Base-by-base conservation (phyloP, 2,888 invertebrate species). In the Encarsia formosa region DNA sequence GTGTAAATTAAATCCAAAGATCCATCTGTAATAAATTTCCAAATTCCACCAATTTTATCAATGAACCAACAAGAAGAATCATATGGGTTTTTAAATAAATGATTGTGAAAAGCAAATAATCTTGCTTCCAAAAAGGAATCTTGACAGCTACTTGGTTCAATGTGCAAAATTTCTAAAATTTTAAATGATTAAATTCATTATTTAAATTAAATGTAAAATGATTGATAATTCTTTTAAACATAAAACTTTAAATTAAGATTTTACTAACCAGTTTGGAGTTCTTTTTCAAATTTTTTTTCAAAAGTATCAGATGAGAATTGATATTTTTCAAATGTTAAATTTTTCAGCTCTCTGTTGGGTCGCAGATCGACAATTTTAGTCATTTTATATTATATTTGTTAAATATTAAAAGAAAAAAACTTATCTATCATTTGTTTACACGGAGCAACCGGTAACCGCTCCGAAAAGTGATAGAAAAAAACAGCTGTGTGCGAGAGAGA, bases 91-190 rank as follows among this genome's bases (percentile, higher is more conserved):
- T 65, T 64, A 57, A 67, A 70, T 34, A 73, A 58, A 57, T 73
- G 70, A 64, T 73, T 73, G 43, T 73, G 72, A 54, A 70, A 71
- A 16, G 71, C 71, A 54, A 73, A 73, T 13, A 73, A 58, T 49
- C 64, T 65, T 4, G 67, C 65, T 62, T 73, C 73, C 8, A 73
- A 44, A 59, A 67, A 65, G 3, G 73, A 73, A 37, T 68, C 68
- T 47, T 69, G 72, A 43, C 61, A 61, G 3, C 57, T 42, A 37
- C 52, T 64, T n/a, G 65, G 61, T 49, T 71, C 69, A 42, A 66
- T 57, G 23, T 63, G 64, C 32, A 60, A 60, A 22, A 72, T 62
- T 54, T 66, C 73, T 73, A 47, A 34, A 64, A 65, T 48, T 19
- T 15, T 19, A 11, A 35, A 45, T 38, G 23, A 8, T 5, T 11